Percentiles rank a stretch among this genome's conserved stretches.
phyloP scores from a whole-genome alignment of 2,113 vertebrate genomes.

The Coryphaenoides rupestris region DNA sequence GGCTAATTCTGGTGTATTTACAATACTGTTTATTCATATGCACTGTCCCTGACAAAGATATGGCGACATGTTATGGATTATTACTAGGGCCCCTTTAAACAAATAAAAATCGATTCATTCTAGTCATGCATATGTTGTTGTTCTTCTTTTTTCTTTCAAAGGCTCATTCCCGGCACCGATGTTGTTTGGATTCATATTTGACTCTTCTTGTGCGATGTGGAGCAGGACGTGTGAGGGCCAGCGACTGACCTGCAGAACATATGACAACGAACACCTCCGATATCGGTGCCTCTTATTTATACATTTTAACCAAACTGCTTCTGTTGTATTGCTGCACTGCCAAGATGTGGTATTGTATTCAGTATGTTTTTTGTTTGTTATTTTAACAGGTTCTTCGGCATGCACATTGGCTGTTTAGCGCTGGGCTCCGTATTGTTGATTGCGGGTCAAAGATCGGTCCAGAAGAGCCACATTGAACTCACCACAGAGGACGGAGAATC shows the following conservation, averaged over 20 bases:
- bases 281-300: constrained; percentile 55
- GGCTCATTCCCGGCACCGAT: constrained; percentile 79
- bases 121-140: background rate
- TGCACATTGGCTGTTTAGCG: background rate
- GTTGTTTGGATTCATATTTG: constrained; percentile 77
- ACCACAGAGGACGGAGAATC: too few species aligned
- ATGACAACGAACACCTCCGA: constrained; percentile 72
- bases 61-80: too few species aligned
- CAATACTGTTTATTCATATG: too few species aligned
- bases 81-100: too few species aligned
- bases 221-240: constrained; percentile 54
- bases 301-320: background rate
- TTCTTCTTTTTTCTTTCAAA: constrained; percentile 34
- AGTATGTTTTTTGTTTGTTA: too few species aligned
- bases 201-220: constrained; percentile 77
- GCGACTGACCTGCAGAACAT: constrained; percentile 69
- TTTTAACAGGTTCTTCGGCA: background rate
- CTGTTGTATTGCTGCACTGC: too few species aligned
- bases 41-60: too few species aligned
- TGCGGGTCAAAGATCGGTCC: too few species aligned
- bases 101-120: too few species aligned
- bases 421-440: background rate
- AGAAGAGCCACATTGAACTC: too few species aligned
- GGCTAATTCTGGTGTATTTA: too few species aligned
- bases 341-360: too few species aligned